Conservation (phyloP, 2,797 vertebrate genomes). For the Balearica regulorum region DNA sequence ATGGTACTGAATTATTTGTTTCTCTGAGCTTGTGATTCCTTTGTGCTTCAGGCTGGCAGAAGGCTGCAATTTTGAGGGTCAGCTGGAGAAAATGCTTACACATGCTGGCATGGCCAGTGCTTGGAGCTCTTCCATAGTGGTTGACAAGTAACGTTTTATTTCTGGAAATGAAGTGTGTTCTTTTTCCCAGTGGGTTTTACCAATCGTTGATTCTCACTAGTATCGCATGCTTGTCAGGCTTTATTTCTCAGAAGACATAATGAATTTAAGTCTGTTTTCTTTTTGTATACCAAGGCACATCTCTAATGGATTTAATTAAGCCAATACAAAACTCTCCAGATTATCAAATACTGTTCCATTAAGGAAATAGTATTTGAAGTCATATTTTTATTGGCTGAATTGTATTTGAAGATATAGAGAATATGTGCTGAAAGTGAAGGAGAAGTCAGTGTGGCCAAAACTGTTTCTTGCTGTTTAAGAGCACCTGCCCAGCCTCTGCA, state of each 20-base stretch:
- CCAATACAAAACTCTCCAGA: slow-evolving; percentile 9
- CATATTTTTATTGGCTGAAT: slow-evolving; percentile 48
- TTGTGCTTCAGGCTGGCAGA: neutral
- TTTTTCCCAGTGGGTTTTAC: neutral
- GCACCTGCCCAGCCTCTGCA: neutral
- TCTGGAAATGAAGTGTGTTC: slow-evolving; percentile 23
- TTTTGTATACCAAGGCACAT: slow-evolving; percentile 10
- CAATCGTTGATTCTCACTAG: slow-evolving; percentile 4
- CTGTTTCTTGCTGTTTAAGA: neutral
- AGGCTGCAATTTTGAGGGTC: neutral
- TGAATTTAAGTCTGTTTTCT: slow-evolving; percentile 62
- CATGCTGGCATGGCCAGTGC: neutral
- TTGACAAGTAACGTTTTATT: slow-evolving; percentile 40
- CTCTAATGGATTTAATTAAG: slow-evolving; percentile 48
- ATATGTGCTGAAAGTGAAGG: neutral
- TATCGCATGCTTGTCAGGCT: slow-evolving; percentile 31
- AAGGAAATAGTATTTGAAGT: slow-evolving; percentile 48
- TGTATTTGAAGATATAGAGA: neutral
- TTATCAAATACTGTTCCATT: slow-evolving; percentile 46
- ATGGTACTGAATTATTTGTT: neutral
- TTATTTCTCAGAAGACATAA: slow-evolving; percentile 55
- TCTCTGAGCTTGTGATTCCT: neutral
- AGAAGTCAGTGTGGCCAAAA: neutral
- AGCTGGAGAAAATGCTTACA: slow-evolving; percentile 13
- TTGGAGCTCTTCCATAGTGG: neutral